These are phyloP conservation scores for Anolis apletophallus DNA, from an alignment of 2,797 vertebrate species.

Conservation along the genomic window DNA sequence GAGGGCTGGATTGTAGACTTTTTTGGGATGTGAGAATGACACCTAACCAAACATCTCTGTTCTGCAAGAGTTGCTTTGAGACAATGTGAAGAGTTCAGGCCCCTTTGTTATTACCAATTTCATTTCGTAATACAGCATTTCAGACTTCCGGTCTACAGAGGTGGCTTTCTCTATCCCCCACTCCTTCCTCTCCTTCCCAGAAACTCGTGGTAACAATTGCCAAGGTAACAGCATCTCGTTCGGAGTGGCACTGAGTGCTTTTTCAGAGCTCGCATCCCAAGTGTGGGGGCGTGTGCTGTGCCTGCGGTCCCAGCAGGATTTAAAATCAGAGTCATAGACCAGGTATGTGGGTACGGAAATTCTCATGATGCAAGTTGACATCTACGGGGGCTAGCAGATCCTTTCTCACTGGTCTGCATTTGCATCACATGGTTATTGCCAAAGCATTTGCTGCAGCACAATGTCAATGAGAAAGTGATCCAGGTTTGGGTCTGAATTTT, in stretches of 20 bases:
- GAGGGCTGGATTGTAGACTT: no score
- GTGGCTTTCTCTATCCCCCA: constrained; percentile 25
- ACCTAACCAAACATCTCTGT: neutral
- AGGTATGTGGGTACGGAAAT: constrained; percentile 61
- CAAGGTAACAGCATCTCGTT: constrained; percentile 72
- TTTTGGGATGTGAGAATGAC: neutral
- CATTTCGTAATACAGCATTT: neutral
- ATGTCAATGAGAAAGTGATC: no score
- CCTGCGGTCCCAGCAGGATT: constrained; percentile 69
- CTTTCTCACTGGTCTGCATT: neutral
- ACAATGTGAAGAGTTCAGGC: neutral
- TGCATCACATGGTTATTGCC: neutral
- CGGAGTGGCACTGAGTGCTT: constrained; percentile 43
- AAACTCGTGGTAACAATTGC: constrained; percentile 64
- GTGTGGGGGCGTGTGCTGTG: constrained; percentile 66
- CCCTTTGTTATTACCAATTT: neutral
- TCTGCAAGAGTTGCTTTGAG: no score
- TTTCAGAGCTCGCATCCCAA: constrained; percentile 48
- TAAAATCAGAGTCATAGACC: constrained; percentile 46
- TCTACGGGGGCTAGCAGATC: constrained; percentile 37
- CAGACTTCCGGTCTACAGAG: neutral
- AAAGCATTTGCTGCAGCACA: neutral
- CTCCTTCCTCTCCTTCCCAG: constrained; percentile 18
- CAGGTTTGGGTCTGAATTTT: no score
- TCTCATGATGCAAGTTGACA: constrained; percentile 39